These are phyloP conservation scores for Vireo altiloquus DNA, from an alignment of 2,113 vertebrate species.

Conservation along the genomic window DNA sequence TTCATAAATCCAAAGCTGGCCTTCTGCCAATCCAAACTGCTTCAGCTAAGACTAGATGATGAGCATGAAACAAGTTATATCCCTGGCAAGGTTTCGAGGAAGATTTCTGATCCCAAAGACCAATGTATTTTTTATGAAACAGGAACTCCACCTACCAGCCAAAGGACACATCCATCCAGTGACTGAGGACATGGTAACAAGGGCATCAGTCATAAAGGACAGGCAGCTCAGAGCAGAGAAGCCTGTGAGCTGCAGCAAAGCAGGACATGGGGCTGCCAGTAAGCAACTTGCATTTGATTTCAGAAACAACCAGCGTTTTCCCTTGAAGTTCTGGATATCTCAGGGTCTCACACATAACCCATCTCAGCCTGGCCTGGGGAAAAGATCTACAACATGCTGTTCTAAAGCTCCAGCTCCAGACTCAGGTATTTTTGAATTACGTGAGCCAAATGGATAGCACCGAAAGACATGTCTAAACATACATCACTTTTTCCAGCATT, in stretches of 20 bases:
- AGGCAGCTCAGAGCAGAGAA: not conserved
- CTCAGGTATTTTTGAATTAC: not conserved
- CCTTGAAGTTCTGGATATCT: not conserved
- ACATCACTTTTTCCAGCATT: fast-evolving
- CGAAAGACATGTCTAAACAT: not conserved
- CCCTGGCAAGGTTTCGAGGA: not conserved
- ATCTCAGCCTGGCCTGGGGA: not conserved
- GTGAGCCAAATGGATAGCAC: not conserved
- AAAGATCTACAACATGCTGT: not conserved
- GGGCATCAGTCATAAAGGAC: not conserved
- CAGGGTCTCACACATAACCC: not conserved
- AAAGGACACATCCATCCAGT: not conserved
- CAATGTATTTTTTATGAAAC: not conserved
- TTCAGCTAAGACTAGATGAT: not conserved
- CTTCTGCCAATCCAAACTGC: not conserved
- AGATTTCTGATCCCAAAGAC: not conserved
- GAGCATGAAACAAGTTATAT: not conserved
- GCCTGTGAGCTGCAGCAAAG: not conserved
- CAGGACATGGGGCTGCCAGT: not conserved
- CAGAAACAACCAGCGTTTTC: not conserved
- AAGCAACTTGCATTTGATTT: not conserved
- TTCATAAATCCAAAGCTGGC: not conserved
- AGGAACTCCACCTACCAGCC: not conserved
- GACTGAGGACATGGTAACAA: not conserved
- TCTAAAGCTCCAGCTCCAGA: not conserved